phyloP scores from a whole-genome alignment of 2,113 vertebrate genomes.

The Ptilonorhynchus violaceus region DNA sequence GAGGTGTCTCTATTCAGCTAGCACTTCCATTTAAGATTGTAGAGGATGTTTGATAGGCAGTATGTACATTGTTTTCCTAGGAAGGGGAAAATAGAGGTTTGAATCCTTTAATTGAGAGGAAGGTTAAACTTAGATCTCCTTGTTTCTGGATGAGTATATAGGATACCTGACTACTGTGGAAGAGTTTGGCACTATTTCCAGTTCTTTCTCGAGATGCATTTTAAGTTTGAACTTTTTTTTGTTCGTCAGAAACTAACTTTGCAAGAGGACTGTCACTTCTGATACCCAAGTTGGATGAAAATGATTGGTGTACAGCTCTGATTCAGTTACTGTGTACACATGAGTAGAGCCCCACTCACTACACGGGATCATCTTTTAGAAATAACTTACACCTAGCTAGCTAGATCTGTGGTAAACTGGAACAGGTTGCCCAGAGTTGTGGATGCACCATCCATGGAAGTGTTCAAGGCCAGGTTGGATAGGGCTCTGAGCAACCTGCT shows the following conservation, averaged over 20 bases:
- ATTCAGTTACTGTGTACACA: neutral
- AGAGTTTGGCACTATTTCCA: neutral
- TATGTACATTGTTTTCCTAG: neutral
- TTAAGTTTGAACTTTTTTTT: neutral
- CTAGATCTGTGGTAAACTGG: neutral
- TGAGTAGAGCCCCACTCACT: neutral
- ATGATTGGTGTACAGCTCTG: neutral
- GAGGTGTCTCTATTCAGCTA: neutral
- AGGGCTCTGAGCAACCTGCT: neutral
- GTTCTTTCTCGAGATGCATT: neutral
- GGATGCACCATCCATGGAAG: neutral
- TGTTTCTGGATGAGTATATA: neutral
- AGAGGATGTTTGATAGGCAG: neutral
- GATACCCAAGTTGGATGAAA: neutral
- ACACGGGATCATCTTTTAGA: neutral
- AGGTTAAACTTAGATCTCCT: neutral
- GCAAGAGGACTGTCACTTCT: neutral
- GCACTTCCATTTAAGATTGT: neutral
- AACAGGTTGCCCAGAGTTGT: neutral
- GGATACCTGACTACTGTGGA: neutral
- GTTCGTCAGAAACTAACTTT: neutral
- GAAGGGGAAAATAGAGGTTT: neutral
- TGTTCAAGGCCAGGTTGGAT: neutral
- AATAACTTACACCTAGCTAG: neutral
- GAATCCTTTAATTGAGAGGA: neutral